phyloP scores from a whole-genome alignment of 2,797 vertebrate genomes.

The Scolopax bukidnonensis region DNA sequence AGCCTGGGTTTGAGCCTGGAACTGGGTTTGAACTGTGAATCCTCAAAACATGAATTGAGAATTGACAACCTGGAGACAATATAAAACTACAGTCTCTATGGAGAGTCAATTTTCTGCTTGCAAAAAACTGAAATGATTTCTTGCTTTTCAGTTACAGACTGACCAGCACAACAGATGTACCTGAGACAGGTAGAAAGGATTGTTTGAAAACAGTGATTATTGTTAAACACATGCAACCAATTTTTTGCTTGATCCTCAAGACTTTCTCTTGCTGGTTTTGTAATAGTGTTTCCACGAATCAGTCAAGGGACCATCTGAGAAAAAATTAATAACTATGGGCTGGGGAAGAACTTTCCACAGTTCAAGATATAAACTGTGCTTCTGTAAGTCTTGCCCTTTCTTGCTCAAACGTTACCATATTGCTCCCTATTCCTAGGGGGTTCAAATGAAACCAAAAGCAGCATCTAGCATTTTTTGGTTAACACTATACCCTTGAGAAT shows the following conservation, averaged over 20 bases:
- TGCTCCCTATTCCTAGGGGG: not conserved
- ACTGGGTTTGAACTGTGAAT: not conserved
- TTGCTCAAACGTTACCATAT: not conserved
- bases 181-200: not conserved
- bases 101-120: not conserved
- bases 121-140: not conserved
- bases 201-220: not conserved
- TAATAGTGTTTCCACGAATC: not conserved
- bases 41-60: not conserved
- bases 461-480: not conserved
- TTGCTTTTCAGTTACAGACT: not conserved
- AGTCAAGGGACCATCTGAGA: not conserved
- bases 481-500: not conserved
- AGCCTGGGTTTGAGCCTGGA: not conserved
- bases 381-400: not conserved
- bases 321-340: not conserved
- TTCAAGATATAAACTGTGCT: not conserved
- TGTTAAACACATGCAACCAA: not conserved
- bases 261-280: not conserved
- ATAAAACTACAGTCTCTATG: not conserved
- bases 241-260: not conserved
- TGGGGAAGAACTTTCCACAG: not conserved
- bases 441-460: not conserved
- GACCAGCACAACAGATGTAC: not conserved
- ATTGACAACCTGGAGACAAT: not conserved